Evolutionary conservation across 2,113 vertebrate species (phyloP).

Genomic region (Manacus vitellinus): DNA sequence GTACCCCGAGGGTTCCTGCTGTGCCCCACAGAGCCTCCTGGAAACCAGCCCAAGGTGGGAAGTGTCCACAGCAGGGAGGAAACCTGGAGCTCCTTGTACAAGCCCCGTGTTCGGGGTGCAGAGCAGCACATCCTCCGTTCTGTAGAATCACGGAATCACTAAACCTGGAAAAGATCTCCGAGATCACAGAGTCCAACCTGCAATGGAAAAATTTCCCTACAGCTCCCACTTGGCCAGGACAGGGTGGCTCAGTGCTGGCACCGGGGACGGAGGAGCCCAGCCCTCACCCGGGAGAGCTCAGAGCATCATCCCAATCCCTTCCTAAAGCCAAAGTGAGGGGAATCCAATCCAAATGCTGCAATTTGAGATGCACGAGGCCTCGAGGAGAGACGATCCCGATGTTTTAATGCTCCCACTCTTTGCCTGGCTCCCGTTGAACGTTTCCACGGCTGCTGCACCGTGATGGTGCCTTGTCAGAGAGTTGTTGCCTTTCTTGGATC

Average conservation of each 20-base stretch:
- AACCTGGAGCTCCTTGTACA: not conserved
- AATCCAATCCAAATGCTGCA: not conserved
- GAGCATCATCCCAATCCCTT: not conserved
- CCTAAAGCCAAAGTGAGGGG: not conserved
- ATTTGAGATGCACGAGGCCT: not conserved
- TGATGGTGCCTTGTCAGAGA: not conserved
- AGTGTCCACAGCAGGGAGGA: not conserved
- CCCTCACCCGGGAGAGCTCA: not conserved
- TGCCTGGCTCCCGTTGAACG: not conserved
- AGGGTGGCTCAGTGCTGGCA: not conserved
- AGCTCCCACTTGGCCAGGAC: not conserved
- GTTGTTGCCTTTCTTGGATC: not conserved
- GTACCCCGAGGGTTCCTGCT: not conserved
- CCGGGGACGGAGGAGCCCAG: not conserved
- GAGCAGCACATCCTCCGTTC: not conserved
- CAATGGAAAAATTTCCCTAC: fast-evolving
- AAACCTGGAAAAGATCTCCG: not conserved
- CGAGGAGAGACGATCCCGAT: not conserved
- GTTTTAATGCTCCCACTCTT: not conserved
- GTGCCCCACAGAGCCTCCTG: not conserved
- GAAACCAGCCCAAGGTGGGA: not conserved
- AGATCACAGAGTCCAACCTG: fast-evolving
- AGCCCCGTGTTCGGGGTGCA: not conserved
- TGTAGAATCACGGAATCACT: not conserved
- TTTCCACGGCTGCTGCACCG: not conserved